Evolutionary conservation across 2,797 vertebrate species (phyloP).

Genomic region (Anguilla obscura): DNA sequence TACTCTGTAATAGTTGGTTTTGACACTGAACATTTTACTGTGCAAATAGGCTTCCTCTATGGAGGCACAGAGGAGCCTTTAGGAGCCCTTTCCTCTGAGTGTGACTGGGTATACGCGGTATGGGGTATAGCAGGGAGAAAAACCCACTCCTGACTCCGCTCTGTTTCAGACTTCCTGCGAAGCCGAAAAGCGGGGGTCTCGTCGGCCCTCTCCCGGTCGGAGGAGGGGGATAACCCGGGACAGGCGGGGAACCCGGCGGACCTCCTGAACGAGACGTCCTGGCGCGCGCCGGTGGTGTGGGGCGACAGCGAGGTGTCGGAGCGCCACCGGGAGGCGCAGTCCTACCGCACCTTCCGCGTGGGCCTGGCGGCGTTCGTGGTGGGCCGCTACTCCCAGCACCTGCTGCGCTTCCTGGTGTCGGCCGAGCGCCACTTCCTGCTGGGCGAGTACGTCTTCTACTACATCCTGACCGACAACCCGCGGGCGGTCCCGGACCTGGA

Average conservation of each 20-base stretch:
- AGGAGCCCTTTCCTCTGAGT: no score
- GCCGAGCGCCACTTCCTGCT: constrained; percentile 75
- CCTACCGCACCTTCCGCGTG: constrained; percentile 42
- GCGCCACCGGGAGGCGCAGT: constrained; percentile 51
- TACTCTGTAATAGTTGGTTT: no score
- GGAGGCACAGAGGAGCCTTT: no score
- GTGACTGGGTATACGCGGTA: no score
- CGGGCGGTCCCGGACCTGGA: constrained; percentile 52
- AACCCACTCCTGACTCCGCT: not conserved
- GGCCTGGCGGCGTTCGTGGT: constrained; percentile 66
- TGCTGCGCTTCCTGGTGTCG: constrained; percentile 68
- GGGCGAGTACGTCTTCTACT: constrained; percentile 72
- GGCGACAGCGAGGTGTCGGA: constrained; percentile 57
- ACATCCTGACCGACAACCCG: constrained; percentile 74
- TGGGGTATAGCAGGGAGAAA: no score
- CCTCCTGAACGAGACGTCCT: constrained; percentile 57
- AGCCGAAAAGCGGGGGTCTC: constrained; percentile 40
- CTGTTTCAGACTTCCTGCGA: constrained; percentile 59
- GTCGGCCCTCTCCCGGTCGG: constrained; percentile 36
- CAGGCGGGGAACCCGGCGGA: not conserved
- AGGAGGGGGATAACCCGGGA: not conserved
- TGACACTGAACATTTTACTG: no score
- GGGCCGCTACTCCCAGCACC: constrained; percentile 66
- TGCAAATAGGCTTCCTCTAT: no score
- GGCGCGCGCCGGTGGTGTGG: constrained; percentile 73